Base-by-base conservation (phyloP, 1,140 invertebrate species). In the Cotesia chilonis region DNA sequence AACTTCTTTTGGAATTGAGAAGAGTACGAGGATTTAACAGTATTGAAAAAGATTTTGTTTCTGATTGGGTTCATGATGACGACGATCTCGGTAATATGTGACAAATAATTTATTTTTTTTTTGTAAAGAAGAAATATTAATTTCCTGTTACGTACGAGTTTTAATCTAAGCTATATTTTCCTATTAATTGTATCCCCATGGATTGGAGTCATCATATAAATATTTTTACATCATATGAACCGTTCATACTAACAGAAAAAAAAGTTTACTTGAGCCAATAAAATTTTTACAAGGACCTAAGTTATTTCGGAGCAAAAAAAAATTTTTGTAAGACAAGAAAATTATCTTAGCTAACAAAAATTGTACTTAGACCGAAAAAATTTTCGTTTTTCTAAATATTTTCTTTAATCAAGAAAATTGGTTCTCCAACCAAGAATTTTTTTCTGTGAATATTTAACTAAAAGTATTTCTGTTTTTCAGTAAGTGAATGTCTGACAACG, bases 311-410 rank as follows among this genome's bases (percentile, higher is more conserved):
- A 51, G 12, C n/a, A 1, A 51, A 51, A 51, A 51, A 51, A 51
- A 51, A 51, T 51, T 51, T 51, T 51, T 51, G 47, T 51, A n/a
- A 51, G 47, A 51, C 47, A 51, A 51, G 12, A 51, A 51, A 51
- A 51, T 51, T 7, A 51, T 51, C 12, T 51, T 51, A 1, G 12
- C 12, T 51, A 9, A n/a, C 47, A 51, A 51, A 51, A 51, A 51
- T 51, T 51, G 7, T 7, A 51, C 47, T 51, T 51, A n/a, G 3
- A 51, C 1, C 12, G 12, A 51, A 51, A 28, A 28, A 28, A 1
- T 28, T 28, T 28, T 28, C 20, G 20, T 28, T 28, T 28, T 28
- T 28, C 20, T 28, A 28, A 28, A 28, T 28, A 28, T 28, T 28
- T 28, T 3, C 9, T 6, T 41, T 6, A 41, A 41, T 41, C 9